These are phyloP conservation scores for Acrobasis consociella DNA, from an alignment of 2,888 invertebrate species.

Conservation along the genomic window DNA sequence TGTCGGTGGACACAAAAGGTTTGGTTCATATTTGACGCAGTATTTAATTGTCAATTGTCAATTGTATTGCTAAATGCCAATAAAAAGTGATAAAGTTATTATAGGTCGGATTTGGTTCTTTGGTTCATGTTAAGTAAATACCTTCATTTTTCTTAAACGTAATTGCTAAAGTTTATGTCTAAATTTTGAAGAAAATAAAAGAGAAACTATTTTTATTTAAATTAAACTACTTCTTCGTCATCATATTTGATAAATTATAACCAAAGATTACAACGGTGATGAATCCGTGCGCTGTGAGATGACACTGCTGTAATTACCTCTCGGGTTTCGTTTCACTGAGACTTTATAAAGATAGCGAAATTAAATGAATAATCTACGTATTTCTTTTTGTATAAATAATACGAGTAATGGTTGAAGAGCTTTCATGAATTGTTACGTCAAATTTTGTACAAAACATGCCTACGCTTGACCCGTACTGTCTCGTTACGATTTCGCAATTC, in stretches of 20 bases:
- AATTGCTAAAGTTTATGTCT: too few relatives aligned
- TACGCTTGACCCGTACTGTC: not conserved
- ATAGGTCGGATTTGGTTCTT: too few relatives aligned
- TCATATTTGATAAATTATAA: not conserved
- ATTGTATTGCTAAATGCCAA: too few relatives aligned
- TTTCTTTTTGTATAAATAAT: not conserved
- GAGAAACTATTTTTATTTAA: too few relatives aligned
- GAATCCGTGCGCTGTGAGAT: not conserved
- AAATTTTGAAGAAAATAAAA: too few relatives aligned
- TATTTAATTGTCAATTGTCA: too few relatives aligned
- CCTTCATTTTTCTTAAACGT: too few relatives aligned
- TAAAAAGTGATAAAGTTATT: too few relatives aligned
- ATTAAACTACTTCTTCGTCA: not conserved
- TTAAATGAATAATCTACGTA: not conserved
- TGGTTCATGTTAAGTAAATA: too few relatives aligned
- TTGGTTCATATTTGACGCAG: too few relatives aligned
- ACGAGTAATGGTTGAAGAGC: not conserved
- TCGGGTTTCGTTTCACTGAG: not conserved
- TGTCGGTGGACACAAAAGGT: too few relatives aligned
- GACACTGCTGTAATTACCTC: not conserved
- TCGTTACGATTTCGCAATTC: not conserved
- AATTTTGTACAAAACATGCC: not conserved
- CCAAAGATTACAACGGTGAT: not conserved
- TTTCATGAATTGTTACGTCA: too few relatives aligned
- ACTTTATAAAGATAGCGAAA: not conserved